Base-by-base conservation (phyloP, 2,888 invertebrate species). In the Lasioglossum calceatum region DNA sequence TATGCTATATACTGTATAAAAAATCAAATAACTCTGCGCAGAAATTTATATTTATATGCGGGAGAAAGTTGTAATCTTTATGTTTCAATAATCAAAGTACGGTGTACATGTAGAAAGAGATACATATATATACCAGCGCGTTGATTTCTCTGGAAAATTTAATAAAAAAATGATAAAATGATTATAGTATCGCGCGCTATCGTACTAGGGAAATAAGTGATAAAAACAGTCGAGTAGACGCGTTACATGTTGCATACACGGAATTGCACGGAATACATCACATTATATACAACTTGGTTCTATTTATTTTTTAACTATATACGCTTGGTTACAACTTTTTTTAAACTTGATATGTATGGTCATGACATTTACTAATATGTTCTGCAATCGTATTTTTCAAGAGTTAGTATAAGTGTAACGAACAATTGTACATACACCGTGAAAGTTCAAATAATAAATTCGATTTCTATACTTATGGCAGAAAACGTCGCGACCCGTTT, bases 381-480 rank as follows among this genome's bases (percentile, higher is more conserved):
- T 27, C 32, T 73, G 54, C 54, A 67, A 23, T 47, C 36, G 61
- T 72, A 67, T 72, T 54, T 67, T 67, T 32, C 72, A 54, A 77
- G 16, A 72, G 71, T 76, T 79, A 79, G 72, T 77, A 83, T 79
- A 79, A 83, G 71, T 67, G 50, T 73, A 85, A 85, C 76, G 79
- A 81, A 54, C 71, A 67, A 14, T 67, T 50, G 71, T 36, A 71
- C 75, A 75, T 50, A 54, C 78, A 82, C 14, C 39, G 78, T 70
- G 50, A 78, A 82, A 85, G 71, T 71, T 78, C 54, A 85, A 78
- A 85, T 82, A 82, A 79, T 76, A 83, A 72, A 79, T 58, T 73
- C 32, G 10, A 79, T 83, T 79, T 79, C 16, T 47, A 16, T 16
- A 79, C 47, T 85, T 77, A 84, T 81, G 61, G 61, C 77, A 75